phyloP scores from a whole-genome alignment of 2,888 invertebrate species.

The Drosophila koepferae region DNA sequence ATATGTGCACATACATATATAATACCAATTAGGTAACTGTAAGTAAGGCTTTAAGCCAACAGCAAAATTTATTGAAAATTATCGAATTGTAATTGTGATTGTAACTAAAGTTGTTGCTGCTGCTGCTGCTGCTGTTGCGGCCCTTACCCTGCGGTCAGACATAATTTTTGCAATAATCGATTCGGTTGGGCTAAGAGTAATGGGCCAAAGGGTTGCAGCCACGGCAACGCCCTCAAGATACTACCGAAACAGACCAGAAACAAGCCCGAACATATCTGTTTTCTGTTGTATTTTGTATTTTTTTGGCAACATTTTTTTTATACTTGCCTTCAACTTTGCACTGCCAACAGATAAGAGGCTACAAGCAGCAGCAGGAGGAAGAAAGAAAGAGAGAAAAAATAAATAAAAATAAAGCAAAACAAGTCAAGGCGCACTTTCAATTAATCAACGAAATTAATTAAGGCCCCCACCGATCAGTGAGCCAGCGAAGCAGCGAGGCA shows the following conservation, averaged over 20 bases:
- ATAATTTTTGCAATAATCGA: conserved; percentile 68
- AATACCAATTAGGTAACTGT: conserved; percentile 36
- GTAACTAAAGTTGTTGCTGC: conserved; percentile 33
- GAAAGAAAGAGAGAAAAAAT: background rate
- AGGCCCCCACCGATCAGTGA: conserved; percentile 53
- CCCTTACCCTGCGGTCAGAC: conserved; percentile 50
- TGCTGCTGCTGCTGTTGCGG: conserved; percentile 20
- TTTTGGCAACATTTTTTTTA: conserved; percentile 53
- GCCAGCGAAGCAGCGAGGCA: conserved; percentile 42
- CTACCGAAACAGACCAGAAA: conserved; percentile 61
- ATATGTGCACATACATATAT: conserved; percentile 6
- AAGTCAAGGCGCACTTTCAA: conserved; percentile 72
- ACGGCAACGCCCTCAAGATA: conserved; percentile 72
- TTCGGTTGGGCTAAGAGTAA: conserved; percentile 62
- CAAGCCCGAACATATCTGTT: conserved; percentile 20
- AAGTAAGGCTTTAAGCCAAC: conserved; percentile 25
- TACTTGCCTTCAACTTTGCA: conserved; percentile 73
- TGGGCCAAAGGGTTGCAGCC: conserved; percentile 64
- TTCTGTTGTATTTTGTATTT: background rate
- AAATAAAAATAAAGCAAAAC: conserved; percentile 9
- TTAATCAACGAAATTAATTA: conserved; percentile 81
- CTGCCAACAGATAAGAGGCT: conserved; percentile 45
- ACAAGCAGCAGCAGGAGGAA: background rate
- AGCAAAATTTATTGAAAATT: conserved; percentile 45
- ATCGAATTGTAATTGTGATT: conserved; percentile 50